Percentiles rank a stretch among this genome's conserved stretches.
phyloP scores from a whole-genome alignment of 1,140 invertebrate genomes.

The Drosophila bocki region DNA sequence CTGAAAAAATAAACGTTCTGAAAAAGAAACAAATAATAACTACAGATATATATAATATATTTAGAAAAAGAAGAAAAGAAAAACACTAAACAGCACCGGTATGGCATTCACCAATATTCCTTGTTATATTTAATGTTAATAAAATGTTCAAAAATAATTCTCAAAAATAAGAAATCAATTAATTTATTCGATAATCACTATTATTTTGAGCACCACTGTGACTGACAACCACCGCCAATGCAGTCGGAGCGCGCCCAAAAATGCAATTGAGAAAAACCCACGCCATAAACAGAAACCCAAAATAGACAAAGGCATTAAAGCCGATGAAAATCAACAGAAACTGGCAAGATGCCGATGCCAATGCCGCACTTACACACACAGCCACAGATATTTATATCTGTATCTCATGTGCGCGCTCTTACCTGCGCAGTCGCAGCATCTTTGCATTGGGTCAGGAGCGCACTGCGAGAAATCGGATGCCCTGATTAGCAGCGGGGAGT shows the following conservation, averaged over 20 bases:
- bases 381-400: constrained; percentile 14
- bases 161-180: background rate
- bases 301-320: constrained; percentile 70
- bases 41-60: background rate
- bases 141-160: background rate
- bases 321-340: constrained; percentile 62
- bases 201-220: constrained; percentile 1
- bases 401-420: constrained; percentile 21
- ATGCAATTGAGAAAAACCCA: constrained; percentile 83
- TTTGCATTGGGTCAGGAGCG: constrained; percentile 40
- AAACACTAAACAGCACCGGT: background rate
- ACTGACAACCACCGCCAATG: background rate
- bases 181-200: background rate
- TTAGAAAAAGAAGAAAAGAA: background rate
- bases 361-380: constrained; percentile 34
- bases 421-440: constrained; percentile 65
- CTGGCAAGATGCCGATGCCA: constrained; percentile 55
- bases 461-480: constrained; percentile 46
- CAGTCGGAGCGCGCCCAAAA: constrained; percentile 64
- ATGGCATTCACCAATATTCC: background rate
- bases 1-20: no score
- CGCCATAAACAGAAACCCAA: constrained; percentile 75
- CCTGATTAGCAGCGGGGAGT: constrained; percentile 19
- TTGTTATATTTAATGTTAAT: background rate
- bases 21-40: background rate